A percentile compares a stretch with the other conserved stretches of the same genome.
Evolutionary conservation across 92 coral and sea anemone species (phyloP).

Genomic region (Porites divaricata): DNA sequence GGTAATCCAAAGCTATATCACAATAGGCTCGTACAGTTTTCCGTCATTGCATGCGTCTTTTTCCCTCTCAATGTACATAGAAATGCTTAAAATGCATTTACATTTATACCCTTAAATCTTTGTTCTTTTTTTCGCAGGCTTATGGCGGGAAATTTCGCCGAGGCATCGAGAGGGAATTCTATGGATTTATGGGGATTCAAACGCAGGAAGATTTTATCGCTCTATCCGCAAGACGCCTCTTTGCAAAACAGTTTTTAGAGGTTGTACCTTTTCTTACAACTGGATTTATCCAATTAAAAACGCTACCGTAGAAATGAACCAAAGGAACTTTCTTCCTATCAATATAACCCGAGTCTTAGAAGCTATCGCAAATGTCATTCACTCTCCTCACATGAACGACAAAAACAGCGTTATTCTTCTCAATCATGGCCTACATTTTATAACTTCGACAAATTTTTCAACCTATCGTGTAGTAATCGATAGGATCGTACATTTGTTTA

Average conservation of each 20-base stretch:
- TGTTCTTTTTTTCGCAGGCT: constrained; percentile 17
- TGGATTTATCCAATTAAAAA: constrained; percentile 85
- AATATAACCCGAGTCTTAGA: constrained; percentile 40
- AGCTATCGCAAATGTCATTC: constrained; percentile 67
- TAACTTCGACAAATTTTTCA: constrained; percentile 76
- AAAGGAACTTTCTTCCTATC: constrained; percentile 42
- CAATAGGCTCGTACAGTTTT: no score
- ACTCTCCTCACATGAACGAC: constrained; percentile 73
- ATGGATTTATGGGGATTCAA: constrained; percentile 96
- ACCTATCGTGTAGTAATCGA: constrained; percentile 74
- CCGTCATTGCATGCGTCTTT: no score
- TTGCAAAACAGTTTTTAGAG: constrained; percentile 72
- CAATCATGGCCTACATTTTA: constrained; percentile 87
- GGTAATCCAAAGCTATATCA: no score
- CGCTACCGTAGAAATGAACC: constrained; percentile 47
- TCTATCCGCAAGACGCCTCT: constrained; percentile 65
- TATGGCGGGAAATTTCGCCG: constrained; percentile 24
- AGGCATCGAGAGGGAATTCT: constrained; percentile 58
- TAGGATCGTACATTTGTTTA: constrained; percentile 59
- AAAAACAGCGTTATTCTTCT: constrained; percentile 73
- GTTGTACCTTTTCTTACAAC: constrained; percentile 73
- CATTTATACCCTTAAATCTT: no score
- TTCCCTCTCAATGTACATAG: no score
- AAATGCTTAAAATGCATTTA: no score
- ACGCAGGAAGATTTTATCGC: constrained; percentile 71